Evolutionary conservation across 2,888 invertebrate species (phyloP), one percentile per base, ranked within the genome.

Genomic region (Nymphalis polychloros): DNA sequence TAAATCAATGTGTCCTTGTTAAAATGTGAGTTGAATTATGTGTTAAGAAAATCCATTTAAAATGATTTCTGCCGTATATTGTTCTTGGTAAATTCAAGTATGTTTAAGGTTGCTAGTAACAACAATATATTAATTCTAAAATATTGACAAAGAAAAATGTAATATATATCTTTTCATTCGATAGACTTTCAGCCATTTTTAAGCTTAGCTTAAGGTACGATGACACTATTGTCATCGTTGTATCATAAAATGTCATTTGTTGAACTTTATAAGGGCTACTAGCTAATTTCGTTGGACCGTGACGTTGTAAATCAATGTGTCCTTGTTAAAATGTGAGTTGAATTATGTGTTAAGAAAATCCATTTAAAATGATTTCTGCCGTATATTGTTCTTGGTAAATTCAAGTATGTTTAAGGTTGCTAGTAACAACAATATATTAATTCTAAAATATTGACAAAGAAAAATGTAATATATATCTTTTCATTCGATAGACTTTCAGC

Each of bases 161-260:
- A 41, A 41, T 41, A 13, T 41, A 13, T n/a, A n/a, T 8, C 8
- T 35, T 27, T 27, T 27, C 3, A 27, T 27, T 5, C 27, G 27
- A 3, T 27, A 27, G 27, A 27, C 27, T 23, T n/a, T n/a, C n/a
- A n/a, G n/a, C n/a, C n/a, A n/a, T n/a, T n/a, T n/a, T n/a, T n/a
- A n/a, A n/a, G n/a, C n/a, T n/a, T n/a, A n/a, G n/a, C n/a, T n/a
- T n/a, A n/a, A n/a, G n/a, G n/a, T n/a, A n/a, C n/a, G n/a, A n/a
- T n/a, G n/a, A n/a, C n/a, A n/a, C n/a, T n/a, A n/a, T n/a, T 84
- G 84, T 85, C 83, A 78, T 80, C 76, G 80, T 76, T n/a, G n/a
- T n/a, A n/a, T n/a, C n/a, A n/a, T n/a, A n/a, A 85, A 90, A 90
- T 90, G 90, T 88, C 90, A 90, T 83, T 83, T 76, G 84, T 81